Evolutionary conservation across 2,888 invertebrate genomes (phyloP), one percentile per base, ranked within the genome.

Genomic region (Drosophila infuscata): DNA sequence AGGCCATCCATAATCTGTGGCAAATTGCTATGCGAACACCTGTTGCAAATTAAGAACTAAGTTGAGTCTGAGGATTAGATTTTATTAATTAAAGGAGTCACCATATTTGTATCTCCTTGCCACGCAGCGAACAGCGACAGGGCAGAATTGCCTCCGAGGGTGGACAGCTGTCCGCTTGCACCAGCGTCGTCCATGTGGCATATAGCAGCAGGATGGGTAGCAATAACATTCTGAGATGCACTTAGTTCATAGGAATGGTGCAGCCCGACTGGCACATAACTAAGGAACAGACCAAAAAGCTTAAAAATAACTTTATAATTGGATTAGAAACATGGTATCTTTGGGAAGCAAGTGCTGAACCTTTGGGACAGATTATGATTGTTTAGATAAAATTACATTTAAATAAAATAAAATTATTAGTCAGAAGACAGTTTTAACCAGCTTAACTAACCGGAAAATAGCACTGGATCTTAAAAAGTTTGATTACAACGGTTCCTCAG

Each of bases 21-120:
- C 66, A 97, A 93, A 91, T 97, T 97, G 94, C 97, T 97, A 94
- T 97, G 97, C n/a, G 97, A 97, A 92, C 98, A 98, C 97, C 97
- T 97, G 93, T 6, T 94, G 93, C 32, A 49, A 7, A 8, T 51
- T 7, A 0, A 3, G 3, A 12, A 15, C 17, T 53, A 30, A 72
- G 41, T 20, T 0, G 25, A 0, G 15, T 0, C 4, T 25, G n/a
- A 2, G 5, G 8, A 17, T 3, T 12, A 32, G 6, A 9, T 9
- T 9, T 12, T 11, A 2, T 2, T 15, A 9, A 8, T 7, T 1
- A 0, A 12, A 3, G 0, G 11, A 29, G 78, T 93, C 94, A 97
- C 97, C 97, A 97, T 94, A 97, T 96, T 94, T 97, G 97, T 82
- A 96, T 94, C 89, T 97, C 97, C 90, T 96, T 95, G 87, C 95